Evolutionary conservation across 2,797 vertebrate genomes (phyloP), one percentile per base, ranked within the genome.

Genomic region (Natrix natrix): DNA sequence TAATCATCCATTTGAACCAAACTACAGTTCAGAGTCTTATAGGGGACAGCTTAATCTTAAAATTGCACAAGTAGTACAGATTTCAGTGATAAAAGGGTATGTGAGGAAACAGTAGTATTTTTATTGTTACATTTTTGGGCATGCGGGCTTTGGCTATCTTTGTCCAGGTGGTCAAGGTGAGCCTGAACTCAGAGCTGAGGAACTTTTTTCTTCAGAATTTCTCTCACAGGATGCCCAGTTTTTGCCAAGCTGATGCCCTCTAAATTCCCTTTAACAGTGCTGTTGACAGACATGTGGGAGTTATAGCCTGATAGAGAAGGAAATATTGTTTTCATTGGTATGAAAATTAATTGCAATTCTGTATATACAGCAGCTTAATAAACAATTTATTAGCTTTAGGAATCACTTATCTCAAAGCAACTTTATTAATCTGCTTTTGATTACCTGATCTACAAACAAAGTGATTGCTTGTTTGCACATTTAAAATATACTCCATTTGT

Each of bases 1-100:
- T 91, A 91, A 93, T 43, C 57, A 86, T 26, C 86, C 89, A 61
- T 61, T 55, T 55, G 13, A 92, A 83, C 63, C 24, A 56, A 83
- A 59, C 16, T 14, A 54, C 43, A 54, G 16, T 90, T 90, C 59
- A 48, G 56, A 61, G 54, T 66, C 83, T 90, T 52, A 37, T 12
- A 26, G 17, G 89, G 56, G 74, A 89, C 59, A 83, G 11, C 37
- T 91, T 56, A 63, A 28, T 87, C 32, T 87, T 52, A 66, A 90
- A 91, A 8, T 28, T 43, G n/a, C 37, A 89, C 54, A 86, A 83
- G 8, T 22, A 22, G 37, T 48, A 83, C 74, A 12, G 74, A 83
- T 83, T 83, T 83, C 74, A 48, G 2, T 26, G 60, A 22, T 61
- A 12, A n/a, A 5, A n/a, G 55, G 1, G 12, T 11, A 57, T 32